These are phyloP conservation scores for Pseudomyrmex dendroicus DNA, from an alignment of 1,140 invertebrate species.

Conservation along the genomic window DNA sequence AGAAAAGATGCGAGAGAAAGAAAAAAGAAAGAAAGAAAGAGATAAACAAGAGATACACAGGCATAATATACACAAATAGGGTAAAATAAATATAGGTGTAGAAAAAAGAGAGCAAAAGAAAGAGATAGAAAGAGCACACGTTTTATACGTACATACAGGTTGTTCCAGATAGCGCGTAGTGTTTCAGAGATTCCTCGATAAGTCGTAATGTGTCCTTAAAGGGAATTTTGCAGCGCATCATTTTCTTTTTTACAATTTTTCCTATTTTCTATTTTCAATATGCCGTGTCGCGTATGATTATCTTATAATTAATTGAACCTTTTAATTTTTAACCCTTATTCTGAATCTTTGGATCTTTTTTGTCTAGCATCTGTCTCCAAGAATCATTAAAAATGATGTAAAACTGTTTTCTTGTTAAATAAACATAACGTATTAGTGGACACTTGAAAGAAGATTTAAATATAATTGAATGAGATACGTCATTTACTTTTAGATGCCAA, in stretches of 20 bases:
- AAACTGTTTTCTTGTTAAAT: too few relatives aligned
- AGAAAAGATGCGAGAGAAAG: neutral
- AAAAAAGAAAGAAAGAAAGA: neutral
- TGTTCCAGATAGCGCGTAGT: constrained; percentile 31
- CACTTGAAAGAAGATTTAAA: too few relatives aligned
- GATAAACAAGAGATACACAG: neutral
- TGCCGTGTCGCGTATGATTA: too few relatives aligned
- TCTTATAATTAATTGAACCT: too few relatives aligned
- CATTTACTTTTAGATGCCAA: too few relatives aligned
- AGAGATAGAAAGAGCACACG: constrained; percentile 20
- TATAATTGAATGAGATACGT: too few relatives aligned
- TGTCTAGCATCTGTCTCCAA: too few relatives aligned
- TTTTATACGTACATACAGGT: constrained; percentile 32
- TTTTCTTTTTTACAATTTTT: constrained; percentile 13
- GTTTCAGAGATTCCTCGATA: constrained; percentile 18
- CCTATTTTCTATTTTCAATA: neutral
- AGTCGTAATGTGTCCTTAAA: constrained; percentile 41
- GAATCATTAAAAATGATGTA: too few relatives aligned
- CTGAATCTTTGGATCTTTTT: too few relatives aligned
- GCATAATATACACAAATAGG: constrained; percentile 3
- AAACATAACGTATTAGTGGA: too few relatives aligned
- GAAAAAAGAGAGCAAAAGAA: constrained; percentile 12
- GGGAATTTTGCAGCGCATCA: constrained; percentile 17
- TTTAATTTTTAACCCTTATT: too few relatives aligned
- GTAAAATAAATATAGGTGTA: neutral